phyloP scores from a whole-genome alignment of 2,888 invertebrate genomes.

The Diarsia dahlii region DNA sequence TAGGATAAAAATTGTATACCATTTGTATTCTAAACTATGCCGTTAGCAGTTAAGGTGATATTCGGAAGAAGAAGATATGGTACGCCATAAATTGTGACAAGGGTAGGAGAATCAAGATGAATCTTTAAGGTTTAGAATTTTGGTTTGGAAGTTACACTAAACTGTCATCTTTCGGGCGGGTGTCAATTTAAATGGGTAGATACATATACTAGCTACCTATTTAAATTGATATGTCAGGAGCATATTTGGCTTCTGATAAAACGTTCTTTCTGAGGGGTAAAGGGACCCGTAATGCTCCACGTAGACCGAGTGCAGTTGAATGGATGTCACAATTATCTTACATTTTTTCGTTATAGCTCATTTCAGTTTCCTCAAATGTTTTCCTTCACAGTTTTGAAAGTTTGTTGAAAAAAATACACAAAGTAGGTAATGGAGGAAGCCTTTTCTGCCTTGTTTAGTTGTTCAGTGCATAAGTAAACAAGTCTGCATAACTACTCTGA shows the following conservation, averaged over 20 bases:
- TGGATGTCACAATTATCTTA: background rate
- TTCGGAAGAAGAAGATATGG: too few species aligned
- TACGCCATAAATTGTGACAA: background rate
- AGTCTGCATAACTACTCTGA: background rate
- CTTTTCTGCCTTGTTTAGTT: background rate
- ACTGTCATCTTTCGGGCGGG: background rate
- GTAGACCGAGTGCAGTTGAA: background rate
- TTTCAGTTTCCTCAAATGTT: background rate
- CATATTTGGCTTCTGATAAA: background rate
- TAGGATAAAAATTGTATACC: background rate
- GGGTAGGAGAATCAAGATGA: background rate
- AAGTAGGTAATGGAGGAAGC: background rate
- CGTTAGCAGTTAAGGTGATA: too few species aligned
- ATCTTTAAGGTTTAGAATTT: background rate
- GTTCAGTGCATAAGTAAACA: background rate
- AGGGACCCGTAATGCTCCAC: background rate
- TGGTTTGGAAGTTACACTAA: background rate
- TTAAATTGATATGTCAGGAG: background rate
- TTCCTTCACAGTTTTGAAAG: background rate
- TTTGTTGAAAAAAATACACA: background rate
- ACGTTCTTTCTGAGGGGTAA: background rate
- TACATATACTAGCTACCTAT: background rate
- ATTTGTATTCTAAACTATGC: background rate
- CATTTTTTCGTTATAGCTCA: background rate
- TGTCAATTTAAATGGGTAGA: too few species aligned